These are phyloP conservation scores for Albula glossodonta DNA, from an alignment of 2,113 vertebrate genomes.

Conservation along the genomic window DNA sequence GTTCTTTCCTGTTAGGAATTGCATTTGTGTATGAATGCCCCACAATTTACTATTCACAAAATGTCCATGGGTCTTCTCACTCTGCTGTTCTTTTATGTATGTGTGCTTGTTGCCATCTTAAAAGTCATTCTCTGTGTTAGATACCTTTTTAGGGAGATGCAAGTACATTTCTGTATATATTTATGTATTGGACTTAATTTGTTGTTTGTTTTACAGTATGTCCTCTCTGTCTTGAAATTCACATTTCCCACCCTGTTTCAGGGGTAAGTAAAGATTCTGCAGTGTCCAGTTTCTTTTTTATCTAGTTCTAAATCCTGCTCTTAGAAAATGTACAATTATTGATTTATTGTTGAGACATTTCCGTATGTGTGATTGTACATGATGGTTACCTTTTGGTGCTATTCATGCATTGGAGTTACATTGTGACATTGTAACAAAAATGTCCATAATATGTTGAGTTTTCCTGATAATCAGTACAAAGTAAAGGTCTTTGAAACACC, in stretches of 20 bases:
- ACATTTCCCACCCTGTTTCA: slow-evolving; percentile 97
- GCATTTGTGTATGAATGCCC: not conserved
- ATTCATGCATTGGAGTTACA: too few relatives aligned
- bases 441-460: too few relatives aligned
- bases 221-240: slow-evolving; percentile 92
- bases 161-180: not conserved
- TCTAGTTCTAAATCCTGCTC: not conserved
- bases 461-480: too few relatives aligned
- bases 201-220: slow-evolving; percentile 84
- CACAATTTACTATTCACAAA: not conserved
- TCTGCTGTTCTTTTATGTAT: not conserved
- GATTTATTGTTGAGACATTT: too few relatives aligned
- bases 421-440: too few relatives aligned
- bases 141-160: not conserved
- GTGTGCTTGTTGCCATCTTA: slow-evolving; percentile 15
- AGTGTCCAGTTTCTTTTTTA: not conserved
- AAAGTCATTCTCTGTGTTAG: not conserved
- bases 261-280: slow-evolving; percentile 80
- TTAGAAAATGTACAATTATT: too few relatives aligned
- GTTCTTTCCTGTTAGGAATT: not conserved
- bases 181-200: slow-evolving; percentile 45
- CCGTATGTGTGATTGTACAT: too few relatives aligned
- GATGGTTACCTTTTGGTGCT: too few relatives aligned
- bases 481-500: too few relatives aligned
- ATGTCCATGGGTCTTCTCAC: not conserved